Evolutionary conservation across 2,888 invertebrate genomes (phyloP), one percentile per base, ranked within the genome.

Genomic region (Eristalis tenax): DNA sequence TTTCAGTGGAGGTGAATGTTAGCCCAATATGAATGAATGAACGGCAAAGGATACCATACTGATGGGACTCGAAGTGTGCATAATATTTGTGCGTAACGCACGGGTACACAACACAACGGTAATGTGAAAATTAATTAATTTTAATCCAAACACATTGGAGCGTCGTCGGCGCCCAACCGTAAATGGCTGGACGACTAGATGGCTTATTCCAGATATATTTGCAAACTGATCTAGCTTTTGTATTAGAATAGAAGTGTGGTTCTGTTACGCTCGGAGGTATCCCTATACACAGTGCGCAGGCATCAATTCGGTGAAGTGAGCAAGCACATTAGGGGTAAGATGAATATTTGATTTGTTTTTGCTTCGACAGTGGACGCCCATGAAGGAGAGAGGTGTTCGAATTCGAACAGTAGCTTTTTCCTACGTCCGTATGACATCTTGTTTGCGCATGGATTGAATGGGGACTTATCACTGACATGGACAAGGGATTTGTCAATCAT

Each of bases 81-180:
- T 50, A 59, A 59, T 26, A 59, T 59, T 28, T 59, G 59, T 59
- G 59, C 13, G 59, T 59, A 28, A 28, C 26, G 59, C 26, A 28
- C 26, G 11, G 26, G 26, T 59, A 59, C 59, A 59, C 59, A 59
- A 59, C 13, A 13, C 23, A 28, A 15, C 59, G 59, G 26, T 59
- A 59, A 59, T 59, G 59, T 59, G 59, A 59, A 59, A 59, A 59
- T 59, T 59, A 59, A 59, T 59, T 59, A 59, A 59, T 59, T 59
- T 59, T 59, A 59, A 59, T 59, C 59, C 59, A 59, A 59, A 59
- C 59, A 59, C 59, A 26, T 23, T 59, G 26, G 26, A 59, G 26
- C 26, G 13, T 23, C 26, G 59, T 26, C n/a, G 59, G 18, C 50
- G n/a, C 18, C 18, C 50, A 18, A 22, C 50, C n/a, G 50, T 50